These are phyloP conservation scores for Borostomias antarcticus DNA, from an alignment of 2,797 vertebrate genomes.

Conservation along the genomic window DNA sequence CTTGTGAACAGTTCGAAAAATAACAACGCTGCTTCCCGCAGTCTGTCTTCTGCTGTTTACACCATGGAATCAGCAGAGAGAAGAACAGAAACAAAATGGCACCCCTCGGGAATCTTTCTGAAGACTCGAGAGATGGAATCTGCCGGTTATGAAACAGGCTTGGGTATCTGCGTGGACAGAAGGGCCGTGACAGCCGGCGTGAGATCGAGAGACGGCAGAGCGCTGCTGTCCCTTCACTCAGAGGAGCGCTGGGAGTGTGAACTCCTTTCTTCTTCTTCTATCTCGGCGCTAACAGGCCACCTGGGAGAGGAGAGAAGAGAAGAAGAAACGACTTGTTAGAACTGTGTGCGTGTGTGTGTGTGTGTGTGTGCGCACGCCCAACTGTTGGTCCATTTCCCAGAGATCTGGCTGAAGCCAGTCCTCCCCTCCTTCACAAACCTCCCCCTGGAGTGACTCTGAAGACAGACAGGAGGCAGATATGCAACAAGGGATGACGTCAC, in stretches of 20 bases:
- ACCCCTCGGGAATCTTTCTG: conserved; percentile 5
- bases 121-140: conserved; percentile 24
- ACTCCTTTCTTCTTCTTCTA: conserved; percentile 36
- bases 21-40: neutral
- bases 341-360: neutral
- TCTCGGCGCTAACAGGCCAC: conserved; percentile 43
- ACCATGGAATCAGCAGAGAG: neutral
- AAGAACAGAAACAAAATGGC: conserved; percentile 12
- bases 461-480: conserved; percentile 8
- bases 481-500: conserved; percentile 23
- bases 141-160: conserved; percentile 52
- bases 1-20: neutral
- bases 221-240: conserved; percentile 53
- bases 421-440: neutral
- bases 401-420: conserved; percentile 25
- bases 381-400: conserved; percentile 21
- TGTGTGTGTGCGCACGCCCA: neutral
- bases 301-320: conserved; percentile 44
- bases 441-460: too few species aligned
- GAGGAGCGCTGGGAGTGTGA: conserved; percentile 20
- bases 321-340: conserved; percentile 21
- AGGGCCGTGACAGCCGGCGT: conserved; percentile 56
- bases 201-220: too few species aligned
- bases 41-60: neutral
- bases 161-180: conserved; percentile 53